Base-by-base conservation (phyloP, 2,888 invertebrate species). In the Calliphora vomitoria region DNA sequence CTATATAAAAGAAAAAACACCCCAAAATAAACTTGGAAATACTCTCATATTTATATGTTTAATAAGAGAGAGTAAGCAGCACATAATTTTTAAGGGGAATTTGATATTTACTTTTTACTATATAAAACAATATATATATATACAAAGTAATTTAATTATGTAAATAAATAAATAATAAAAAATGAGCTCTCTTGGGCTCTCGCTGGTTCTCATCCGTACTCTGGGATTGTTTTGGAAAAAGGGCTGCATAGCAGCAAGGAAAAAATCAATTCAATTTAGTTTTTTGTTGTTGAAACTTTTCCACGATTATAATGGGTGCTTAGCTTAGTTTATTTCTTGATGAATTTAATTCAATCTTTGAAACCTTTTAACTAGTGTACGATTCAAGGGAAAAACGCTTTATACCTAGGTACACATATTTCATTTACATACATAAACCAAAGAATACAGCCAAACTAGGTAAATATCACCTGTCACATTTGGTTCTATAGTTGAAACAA, bases 71-170 rank as follows among this genome's bases (percentile, higher is more conserved):
- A 25, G 4, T 13, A 18, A 58, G 8, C 31, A 44, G 6, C 35
- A 35, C 35, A 35, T 0, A 35, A 4, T 6, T 78, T 78, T 81
- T 62, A 81, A 71, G 80, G 80, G 80, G 71, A 81, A 71, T 64
- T 35, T 20, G 50, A 20, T 53, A 44, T 44, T 62, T 64, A 20
- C 35, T 64, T 13, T 78, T 64, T 55, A 66, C 25, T 66, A 53
- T 35, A 38, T 38, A 66, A 50, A 53, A 71, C 25, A 53, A 15
- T 31, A 44, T 41, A 78, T 53, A 15, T 31, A 44, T 41, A 78
- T 53, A 78, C 18, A 79, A 68, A 79, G 50, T 58, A 44, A 79
- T 35, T 35, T 53, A 38, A 55, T 55, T 66, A 78, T 68, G n/a
- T 66, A 35, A 62, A 72, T 35, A 31, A 47, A 72, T 44, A 44